These are phyloP conservation scores for Drosophila pallidifrons DNA, from an alignment of 1,140 invertebrate species.

Conservation along the genomic window DNA sequence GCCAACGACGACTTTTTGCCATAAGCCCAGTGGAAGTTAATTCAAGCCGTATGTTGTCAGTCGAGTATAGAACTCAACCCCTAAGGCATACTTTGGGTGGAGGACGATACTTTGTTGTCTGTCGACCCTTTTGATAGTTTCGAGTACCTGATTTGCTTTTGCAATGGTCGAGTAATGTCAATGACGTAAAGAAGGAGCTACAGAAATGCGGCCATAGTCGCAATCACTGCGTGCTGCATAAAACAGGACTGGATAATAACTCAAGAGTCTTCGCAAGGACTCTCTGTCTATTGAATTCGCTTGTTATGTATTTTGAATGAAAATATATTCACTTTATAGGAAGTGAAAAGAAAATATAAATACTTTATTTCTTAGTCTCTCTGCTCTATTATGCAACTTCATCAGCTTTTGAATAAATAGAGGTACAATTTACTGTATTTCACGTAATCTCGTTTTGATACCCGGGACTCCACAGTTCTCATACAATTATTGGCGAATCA, in stretches of 20 bases:
- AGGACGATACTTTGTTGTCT: neutral
- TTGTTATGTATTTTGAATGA: too few relatives aligned
- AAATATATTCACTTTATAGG: too few relatives aligned
- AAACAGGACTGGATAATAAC: slow-evolving; percentile 23
- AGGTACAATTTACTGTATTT: neutral
- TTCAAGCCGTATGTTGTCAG: slow-evolving; percentile 42
- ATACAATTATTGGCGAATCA: neutral
- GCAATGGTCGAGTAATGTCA: neutral
- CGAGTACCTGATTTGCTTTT: neutral
- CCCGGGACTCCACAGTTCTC: neutral
- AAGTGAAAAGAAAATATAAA: too few relatives aligned
- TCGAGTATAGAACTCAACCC: slow-evolving; percentile 10
- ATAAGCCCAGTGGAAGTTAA: slow-evolving; percentile 62
- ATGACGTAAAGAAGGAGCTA: neutral
- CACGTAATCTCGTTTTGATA: slow-evolving; percentile 31
- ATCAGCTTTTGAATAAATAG: neutral
- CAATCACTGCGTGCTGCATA: slow-evolving; percentile 12
- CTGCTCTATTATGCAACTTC: neutral
- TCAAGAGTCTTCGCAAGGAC: neutral
- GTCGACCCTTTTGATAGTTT: slow-evolving; percentile 6
- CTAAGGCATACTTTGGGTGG: slow-evolving; percentile 6
- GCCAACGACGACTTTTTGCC: slow-evolving; percentile 21
- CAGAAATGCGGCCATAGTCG: neutral
- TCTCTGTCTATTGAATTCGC: neutral
- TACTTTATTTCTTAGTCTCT: neutral